Percentiles rank a stretch among this genome's conserved stretches.
Conservation (phyloP, 1,140 invertebrate species). For the Pemphigus obesinymphae region DNA sequence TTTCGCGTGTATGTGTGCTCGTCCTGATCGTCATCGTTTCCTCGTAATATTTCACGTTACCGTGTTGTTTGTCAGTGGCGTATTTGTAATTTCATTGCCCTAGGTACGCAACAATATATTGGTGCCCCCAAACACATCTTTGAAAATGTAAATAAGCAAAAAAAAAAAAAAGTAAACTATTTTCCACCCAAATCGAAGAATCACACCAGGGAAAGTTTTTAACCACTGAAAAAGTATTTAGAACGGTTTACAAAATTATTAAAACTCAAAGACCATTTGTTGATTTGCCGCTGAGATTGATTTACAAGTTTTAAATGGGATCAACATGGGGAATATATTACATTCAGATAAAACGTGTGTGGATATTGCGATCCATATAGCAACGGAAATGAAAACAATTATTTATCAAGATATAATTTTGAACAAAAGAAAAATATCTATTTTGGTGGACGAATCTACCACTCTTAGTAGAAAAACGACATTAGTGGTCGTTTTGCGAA, state of each 20-base stretch:
- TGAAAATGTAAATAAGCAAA: no score
- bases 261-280: background rate
- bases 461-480: background rate
- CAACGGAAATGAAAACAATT: background rate
- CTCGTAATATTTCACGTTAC: no score
- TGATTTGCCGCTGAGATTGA: background rate
- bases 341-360: background rate
- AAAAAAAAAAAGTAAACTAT: no score
- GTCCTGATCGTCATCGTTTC: no score
- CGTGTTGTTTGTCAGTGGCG: no score
- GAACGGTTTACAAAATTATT: background rate
- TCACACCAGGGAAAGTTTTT: background rate
- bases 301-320: conserved; percentile 2
- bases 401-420: background rate
- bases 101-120: no score
- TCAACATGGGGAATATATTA: background rate
- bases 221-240: background rate
- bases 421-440: background rate
- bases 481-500: background rate
- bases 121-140: no score
- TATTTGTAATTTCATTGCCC: no score
- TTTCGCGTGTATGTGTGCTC: no score
- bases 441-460: background rate
- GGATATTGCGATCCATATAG: background rate
- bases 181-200: no score